Evolutionary conservation across 2,797 vertebrate species (phyloP), one percentile per base, ranked within the genome.

Genomic region (Valencia hispanica): DNA sequence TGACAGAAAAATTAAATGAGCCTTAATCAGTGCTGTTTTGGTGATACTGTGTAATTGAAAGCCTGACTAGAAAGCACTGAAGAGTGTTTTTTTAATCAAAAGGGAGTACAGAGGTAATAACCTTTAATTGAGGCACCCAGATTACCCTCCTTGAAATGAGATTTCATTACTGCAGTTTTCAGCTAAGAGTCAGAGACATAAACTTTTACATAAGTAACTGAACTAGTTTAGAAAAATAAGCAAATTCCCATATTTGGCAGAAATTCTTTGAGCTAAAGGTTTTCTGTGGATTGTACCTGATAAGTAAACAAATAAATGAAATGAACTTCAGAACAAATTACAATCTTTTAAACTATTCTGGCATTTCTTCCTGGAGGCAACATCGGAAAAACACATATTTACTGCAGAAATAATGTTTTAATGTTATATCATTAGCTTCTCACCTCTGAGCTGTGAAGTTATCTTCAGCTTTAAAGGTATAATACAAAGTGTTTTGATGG

Each of bases 401-500:
- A 47, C 20, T 17, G 22, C n/a, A 32, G 12, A 43, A 27, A 32
- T 39, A 65, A 34, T 1, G 7, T 22, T 71, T 30, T 32, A 68
- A 76, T 9, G 50, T 36, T 47, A 47, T 39, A 4, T 57, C 66
- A 71, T 47, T 4, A 71, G 22, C n/a, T 45, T 75, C 86, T 74
- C 94, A 99, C 98, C 97, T 99, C 92, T 96, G 96, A 75, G 97
- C 98, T 48, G 96, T 95, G 92, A 75, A 90, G 92, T 91, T 94
- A 74, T 99, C 96, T 84, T 97, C 96, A 22, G 98, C 97, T 92
- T 95, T 97, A 92, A 99, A 99, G 85, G 96, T 97, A 72, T 98
- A 99, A 87, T 96, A 99, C 74, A 99, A 94, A 32, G 96, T 98
- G 86, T 97, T 96, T 95, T 99, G 98, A 94, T 99, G 98, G 93